These are phyloP conservation scores for Bradypodion pumilum DNA, from an alignment of 2,797 vertebrate genomes.

Conservation along the genomic window DNA sequence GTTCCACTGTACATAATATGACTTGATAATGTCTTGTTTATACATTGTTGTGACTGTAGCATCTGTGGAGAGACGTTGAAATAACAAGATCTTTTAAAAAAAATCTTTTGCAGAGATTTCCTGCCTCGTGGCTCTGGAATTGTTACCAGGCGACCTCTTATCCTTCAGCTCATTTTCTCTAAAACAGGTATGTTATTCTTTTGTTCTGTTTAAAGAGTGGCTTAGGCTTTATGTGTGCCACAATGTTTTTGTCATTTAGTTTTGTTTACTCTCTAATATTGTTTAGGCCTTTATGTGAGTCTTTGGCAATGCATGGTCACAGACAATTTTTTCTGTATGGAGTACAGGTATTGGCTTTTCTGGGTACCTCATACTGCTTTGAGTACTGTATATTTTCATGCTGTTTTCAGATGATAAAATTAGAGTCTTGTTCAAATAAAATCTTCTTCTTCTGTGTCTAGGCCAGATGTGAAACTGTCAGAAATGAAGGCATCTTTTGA, in stretches of 20 bases:
- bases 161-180: conserved; percentile 96
- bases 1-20: too few relatives aligned
- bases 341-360: neutral
- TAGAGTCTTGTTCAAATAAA: neutral
- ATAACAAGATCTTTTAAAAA: conserved; percentile 36
- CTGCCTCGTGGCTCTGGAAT: conserved; percentile 97
- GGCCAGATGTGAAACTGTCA: too few relatives aligned
- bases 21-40: neutral
- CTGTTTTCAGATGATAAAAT: neutral
- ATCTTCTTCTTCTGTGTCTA: too few relatives aligned
- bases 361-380: neutral
- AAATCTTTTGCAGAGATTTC: conserved; percentile 85
- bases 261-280: too few relatives aligned
- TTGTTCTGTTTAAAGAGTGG: neutral
- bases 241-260: too few relatives aligned
- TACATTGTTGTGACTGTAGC: neutral
- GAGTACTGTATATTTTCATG: neutral
- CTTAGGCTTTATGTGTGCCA: neutral
- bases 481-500: too few relatives aligned
- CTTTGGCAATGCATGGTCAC: neutral
- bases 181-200: conserved; percentile 85
- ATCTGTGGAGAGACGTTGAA: neutral
- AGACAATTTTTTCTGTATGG: neutral
- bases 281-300: too few relatives aligned
- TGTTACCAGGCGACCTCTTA: conserved; percentile 93